Evolutionary conservation across 2,113 vertebrate species (phyloP).

Genomic region (Anas platyrhynchos): DNA sequence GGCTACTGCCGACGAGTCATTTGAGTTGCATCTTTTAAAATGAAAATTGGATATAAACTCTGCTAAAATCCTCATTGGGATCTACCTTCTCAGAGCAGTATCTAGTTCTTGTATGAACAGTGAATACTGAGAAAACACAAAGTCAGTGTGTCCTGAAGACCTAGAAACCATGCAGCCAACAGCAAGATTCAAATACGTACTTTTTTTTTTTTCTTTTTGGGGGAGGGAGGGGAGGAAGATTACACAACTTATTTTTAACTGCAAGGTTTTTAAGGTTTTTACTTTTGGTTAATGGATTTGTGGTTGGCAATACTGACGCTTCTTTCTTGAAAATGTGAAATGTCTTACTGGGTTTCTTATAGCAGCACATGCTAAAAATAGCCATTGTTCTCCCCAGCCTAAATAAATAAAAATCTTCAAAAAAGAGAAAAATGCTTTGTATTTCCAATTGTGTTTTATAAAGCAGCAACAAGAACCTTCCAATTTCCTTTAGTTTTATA

Average conservation of each 20-base stretch:
- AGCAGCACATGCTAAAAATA: constrained; percentile 15
- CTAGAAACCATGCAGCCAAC: background rate
- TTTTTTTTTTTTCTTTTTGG: no score
- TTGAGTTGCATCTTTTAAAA: background rate
- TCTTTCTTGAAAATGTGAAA: background rate
- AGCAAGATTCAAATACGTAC: background rate
- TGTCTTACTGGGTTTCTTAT: background rate
- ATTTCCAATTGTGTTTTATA: background rate
- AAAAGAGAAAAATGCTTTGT: background rate
- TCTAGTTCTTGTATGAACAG: background rate
- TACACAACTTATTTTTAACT: background rate
- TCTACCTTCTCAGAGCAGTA: background rate
- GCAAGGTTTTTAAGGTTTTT: background rate
- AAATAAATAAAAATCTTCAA: background rate
- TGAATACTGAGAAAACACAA: background rate
- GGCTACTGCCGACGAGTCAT: background rate
- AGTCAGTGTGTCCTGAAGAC: background rate
- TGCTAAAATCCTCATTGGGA: background rate
- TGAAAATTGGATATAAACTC: background rate
- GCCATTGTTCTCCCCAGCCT: background rate
- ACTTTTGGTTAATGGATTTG: background rate
- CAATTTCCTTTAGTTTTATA: background rate
- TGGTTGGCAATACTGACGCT: background rate
- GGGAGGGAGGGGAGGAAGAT: no score
- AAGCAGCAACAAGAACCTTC: background rate